These are phyloP conservation scores for Poecile montanus DNA, from an alignment of 2,797 vertebrate genomes.

Conservation along the genomic window DNA sequence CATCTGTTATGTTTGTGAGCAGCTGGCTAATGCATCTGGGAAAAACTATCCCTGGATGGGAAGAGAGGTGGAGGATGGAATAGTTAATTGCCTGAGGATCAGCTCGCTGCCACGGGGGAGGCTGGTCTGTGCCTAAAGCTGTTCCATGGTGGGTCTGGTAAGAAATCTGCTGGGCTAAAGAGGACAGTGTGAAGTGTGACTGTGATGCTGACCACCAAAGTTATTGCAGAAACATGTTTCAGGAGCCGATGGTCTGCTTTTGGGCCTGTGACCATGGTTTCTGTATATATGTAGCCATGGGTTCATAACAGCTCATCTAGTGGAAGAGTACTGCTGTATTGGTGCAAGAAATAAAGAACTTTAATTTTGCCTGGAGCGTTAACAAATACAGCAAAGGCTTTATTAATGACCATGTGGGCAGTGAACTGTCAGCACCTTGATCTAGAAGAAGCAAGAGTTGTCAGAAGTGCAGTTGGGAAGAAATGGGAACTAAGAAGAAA, in stretches of 20 bases:
- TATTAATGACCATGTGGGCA: background rate
- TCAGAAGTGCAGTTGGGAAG: background rate
- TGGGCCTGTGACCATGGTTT: background rate
- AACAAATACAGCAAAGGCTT: background rate
- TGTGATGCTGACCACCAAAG: background rate
- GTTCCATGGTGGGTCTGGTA: background rate
- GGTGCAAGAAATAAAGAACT: background rate
- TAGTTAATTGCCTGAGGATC: background rate
- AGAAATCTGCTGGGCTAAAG: background rate
- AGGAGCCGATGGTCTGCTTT: background rate
- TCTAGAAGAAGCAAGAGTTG: background rate
- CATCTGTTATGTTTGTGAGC: slow-evolving; percentile 30
- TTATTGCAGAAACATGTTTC: background rate
- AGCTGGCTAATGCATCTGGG: slow-evolving; percentile 16
- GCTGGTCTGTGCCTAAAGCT: background rate
- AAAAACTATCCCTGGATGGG: background rate
- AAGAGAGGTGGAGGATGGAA: background rate
- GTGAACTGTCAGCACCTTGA: background rate
- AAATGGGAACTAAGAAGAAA: background rate
- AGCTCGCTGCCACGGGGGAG: background rate
- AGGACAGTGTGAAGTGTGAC: background rate
- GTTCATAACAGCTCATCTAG: background rate
- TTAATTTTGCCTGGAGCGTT: background rate
- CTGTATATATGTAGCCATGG: background rate
- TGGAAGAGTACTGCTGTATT: background rate